Conservation (phyloP, 2,113 vertebrate species). For the Dunckerocampus dactyliophorus region DNA sequence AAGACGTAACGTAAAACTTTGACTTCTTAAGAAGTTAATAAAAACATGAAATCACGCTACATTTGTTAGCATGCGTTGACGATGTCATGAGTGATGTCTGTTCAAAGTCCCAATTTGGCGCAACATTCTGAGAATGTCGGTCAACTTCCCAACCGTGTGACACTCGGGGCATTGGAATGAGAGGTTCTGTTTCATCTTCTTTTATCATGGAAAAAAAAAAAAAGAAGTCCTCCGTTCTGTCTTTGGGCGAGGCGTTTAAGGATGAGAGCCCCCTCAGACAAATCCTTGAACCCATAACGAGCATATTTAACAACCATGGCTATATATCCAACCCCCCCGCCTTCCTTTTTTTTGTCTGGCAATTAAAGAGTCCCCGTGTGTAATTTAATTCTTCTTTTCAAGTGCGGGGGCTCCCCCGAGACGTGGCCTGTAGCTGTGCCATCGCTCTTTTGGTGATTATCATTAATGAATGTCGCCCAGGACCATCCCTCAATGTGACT, state of each 20-base stretch:
- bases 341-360: slow-evolving; percentile 42
- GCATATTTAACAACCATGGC: slow-evolving; percentile 72
- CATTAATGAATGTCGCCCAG: slow-evolving; percentile 73
- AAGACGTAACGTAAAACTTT: too few species aligned
- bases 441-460: slow-evolving; percentile 73
- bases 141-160: too few species aligned
- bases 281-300: slow-evolving; percentile 67
- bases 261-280: slow-evolving; percentile 52
- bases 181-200: background rate
- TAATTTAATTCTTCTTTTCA: slow-evolving; percentile 75
- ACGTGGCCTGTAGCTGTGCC: slow-evolving; percentile 68
- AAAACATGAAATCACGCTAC: too few species aligned
- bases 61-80: too few species aligned
- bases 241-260: slow-evolving; percentile 17
- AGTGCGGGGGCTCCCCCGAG: slow-evolving; percentile 68
- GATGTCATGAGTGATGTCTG: too few species aligned
- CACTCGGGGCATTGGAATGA: background rate
- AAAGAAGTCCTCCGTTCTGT: slow-evolving; percentile 3
- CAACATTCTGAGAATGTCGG: too few species aligned
- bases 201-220: too few species aligned
- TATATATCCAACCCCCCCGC: slow-evolving; percentile 58
- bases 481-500: slow-evolving; percentile 74
- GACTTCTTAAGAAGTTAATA: too few species aligned
- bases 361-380: slow-evolving; percentile 73
- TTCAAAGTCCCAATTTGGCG: too few species aligned